phyloP scores from a whole-genome alignment of 2,113 vertebrate genomes.

The Regulus satrapa region DNA sequence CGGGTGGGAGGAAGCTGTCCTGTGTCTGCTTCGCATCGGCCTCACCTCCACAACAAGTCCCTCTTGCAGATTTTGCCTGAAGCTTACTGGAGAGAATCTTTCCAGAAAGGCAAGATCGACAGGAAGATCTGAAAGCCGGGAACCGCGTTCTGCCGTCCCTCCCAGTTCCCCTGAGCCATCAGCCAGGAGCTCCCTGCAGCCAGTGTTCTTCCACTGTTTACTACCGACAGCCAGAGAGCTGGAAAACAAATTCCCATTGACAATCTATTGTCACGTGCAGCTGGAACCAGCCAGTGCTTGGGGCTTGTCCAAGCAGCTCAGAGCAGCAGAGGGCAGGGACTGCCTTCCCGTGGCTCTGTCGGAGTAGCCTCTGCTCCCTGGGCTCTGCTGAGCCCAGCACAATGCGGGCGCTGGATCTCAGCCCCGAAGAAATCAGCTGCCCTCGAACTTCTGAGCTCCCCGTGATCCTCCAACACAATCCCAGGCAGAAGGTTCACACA shows the following conservation, averaged over 20 bases:
- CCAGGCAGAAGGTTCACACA: background rate
- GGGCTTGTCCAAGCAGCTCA: constrained; percentile 57
- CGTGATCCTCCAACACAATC: background rate
- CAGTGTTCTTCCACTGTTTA: constrained; percentile 22
- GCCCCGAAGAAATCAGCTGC: constrained; percentile 23
- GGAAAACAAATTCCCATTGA: constrained; percentile 28
- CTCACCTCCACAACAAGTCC: background rate
- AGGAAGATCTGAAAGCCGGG: constrained; percentile 3
- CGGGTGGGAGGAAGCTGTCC: background rate
- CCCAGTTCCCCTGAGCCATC: background rate
- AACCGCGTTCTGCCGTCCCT: background rate
- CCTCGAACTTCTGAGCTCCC: background rate
- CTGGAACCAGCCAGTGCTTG: constrained; percentile 35
- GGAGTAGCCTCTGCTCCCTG: background rate
- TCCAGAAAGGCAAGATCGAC: constrained; percentile 47
- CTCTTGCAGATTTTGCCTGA: background rate
- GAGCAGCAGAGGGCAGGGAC: constrained; percentile 6
- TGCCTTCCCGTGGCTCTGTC: constrained; percentile 20
- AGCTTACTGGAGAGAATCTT: constrained; percentile 1
- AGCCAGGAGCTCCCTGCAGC: background rate
- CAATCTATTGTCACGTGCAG: constrained; percentile 20
- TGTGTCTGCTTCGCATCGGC: background rate
- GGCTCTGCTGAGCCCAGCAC: constrained; percentile 33
- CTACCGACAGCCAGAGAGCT: background rate
- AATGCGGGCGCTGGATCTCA: background rate